A percentile compares a stretch with the other conserved stretches of the same genome.
These are phyloP conservation scores for Coremacera marginata DNA, from an alignment of 2,888 invertebrate species.

Conservation along the genomic window DNA sequence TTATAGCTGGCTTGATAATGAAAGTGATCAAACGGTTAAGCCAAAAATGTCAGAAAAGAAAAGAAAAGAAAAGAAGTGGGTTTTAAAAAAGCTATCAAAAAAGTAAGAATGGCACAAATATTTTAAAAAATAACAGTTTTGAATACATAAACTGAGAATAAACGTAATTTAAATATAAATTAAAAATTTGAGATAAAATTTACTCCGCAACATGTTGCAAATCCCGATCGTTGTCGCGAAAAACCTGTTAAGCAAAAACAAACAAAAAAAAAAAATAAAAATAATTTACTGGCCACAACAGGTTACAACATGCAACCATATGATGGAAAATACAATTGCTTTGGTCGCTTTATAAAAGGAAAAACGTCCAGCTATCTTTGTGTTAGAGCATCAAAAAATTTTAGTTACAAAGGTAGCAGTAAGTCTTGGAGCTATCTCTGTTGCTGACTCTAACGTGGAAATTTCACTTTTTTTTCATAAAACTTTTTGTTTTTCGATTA, in stretches of 20 bases:
- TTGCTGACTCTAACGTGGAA: too few relatives aligned
- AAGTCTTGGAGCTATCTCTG: too few relatives aligned
- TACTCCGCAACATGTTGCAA: conserved; percentile 3
- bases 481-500: too few relatives aligned
- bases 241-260: neutral
- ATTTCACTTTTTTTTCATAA: too few relatives aligned
- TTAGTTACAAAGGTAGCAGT: too few relatives aligned
- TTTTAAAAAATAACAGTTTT: neutral
- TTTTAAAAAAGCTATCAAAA: neutral
- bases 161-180: neutral
- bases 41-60: neutral
- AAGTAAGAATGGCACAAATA: neutral
- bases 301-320: neutral
- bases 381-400: too few relatives aligned
- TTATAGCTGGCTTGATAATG: conserved; percentile 27
- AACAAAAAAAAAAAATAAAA: neutral
- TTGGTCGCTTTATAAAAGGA: too few relatives aligned
- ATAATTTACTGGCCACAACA: neutral
- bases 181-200: too few relatives aligned
- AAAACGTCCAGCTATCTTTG: too few relatives aligned
- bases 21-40: conserved; percentile 1
- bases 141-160: neutral
- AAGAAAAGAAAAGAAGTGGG: neutral
- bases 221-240: neutral
- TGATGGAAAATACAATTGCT: too few relatives aligned